phyloP scores from a whole-genome alignment of 1,140 invertebrate genomes.

The Brachionus calyciflorus region DNA sequence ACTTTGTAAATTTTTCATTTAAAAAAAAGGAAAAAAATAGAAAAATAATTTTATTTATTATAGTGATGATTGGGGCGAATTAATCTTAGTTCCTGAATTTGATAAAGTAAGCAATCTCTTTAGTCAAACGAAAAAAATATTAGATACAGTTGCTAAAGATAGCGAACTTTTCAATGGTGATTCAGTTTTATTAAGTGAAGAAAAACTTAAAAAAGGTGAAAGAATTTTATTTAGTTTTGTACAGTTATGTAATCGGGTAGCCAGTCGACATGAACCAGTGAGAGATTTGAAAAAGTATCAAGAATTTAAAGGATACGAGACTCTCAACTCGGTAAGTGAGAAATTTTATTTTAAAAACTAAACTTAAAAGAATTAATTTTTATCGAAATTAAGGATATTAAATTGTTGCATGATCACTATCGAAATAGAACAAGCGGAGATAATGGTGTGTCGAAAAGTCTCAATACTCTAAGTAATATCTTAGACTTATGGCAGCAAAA shows the following conservation, averaged over 20 bases:
- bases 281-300: not conserved
- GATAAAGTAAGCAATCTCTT: not conserved
- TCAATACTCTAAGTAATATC: conserved; percentile 54
- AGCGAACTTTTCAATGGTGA: conserved; percentile 5
- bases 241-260: not conserved
- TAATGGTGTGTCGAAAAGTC: conserved; percentile 57
- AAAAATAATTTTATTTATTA: not conserved
- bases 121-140: not conserved
- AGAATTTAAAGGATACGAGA: conserved; percentile 18
- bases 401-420: conserved; percentile 54
- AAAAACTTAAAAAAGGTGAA: conserved; percentile 36
- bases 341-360: not conserved
- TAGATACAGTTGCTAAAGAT: not conserved
- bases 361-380: not conserved
- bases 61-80: not conserved
- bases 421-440: conserved; percentile 58
- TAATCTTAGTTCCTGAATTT: not conserved
- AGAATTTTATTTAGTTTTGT: not conserved
- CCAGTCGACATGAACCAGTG: not conserved
- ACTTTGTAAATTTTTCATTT: not conserved
- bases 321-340: not conserved
- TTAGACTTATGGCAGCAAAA: conserved; percentile 56
- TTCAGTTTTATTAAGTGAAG: conserved; percentile 26
- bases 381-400: conserved; percentile 14
- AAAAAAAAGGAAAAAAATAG: not conserved